phyloP scores from a whole-genome alignment of 2,113 vertebrate genomes.

The Pantherophis guttatus region DNA sequence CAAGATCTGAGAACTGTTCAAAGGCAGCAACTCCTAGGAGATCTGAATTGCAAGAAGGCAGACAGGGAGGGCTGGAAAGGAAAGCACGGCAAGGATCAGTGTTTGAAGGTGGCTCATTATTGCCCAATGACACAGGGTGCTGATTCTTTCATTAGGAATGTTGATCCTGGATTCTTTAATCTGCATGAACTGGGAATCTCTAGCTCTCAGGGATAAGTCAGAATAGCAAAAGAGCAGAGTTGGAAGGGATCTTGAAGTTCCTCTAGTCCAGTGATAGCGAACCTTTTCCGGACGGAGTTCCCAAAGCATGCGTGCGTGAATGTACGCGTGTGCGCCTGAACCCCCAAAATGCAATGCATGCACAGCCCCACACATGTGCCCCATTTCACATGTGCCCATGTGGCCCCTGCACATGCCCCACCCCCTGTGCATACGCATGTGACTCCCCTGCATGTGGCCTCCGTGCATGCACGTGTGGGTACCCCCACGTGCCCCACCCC shows the following conservation, averaged over 20 bases:
- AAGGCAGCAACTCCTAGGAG: background rate
- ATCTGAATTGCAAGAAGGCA: fast-evolving
- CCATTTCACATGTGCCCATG: fast-evolving
- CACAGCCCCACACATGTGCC: too few species aligned
- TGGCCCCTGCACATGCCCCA: too few species aligned
- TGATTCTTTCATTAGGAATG: background rate
- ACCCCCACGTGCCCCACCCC: too few species aligned
- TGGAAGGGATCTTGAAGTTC: background rate
- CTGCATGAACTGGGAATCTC: background rate
- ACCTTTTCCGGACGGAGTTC: too few species aligned
- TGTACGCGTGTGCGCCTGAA: too few species aligned
- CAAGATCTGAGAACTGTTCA: background rate
- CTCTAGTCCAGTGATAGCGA: background rate
- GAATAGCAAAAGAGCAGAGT: background rate
- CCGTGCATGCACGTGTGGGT: too few species aligned
- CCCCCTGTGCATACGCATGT: too few species aligned
- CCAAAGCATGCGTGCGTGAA: too few species aligned
- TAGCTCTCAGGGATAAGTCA: background rate
- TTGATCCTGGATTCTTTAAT: background rate
- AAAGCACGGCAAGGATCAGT: background rate
- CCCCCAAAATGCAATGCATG: too few species aligned
- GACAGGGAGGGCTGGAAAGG: background rate
- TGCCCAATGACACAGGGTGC: background rate
- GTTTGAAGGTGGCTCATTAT: background rate
- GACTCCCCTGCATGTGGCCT: too few species aligned